phyloP scores from a whole-genome alignment of 2,888 invertebrate genomes.

The Balanococcus diminutus region DNA sequence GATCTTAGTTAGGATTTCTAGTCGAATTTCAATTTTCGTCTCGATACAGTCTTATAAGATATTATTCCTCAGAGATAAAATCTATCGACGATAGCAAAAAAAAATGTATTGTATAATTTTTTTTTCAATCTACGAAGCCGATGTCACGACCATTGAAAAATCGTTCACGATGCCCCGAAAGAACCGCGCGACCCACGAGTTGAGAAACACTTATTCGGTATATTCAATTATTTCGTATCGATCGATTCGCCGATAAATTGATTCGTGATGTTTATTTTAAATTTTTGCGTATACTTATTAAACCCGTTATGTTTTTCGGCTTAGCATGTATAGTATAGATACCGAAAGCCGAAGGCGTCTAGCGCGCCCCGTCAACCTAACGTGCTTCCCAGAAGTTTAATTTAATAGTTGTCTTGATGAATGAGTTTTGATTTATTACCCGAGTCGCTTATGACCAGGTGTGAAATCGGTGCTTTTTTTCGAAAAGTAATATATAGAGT shows the following conservation, averaged over 20 bases:
- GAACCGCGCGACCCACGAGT: slow-evolving; percentile 4
- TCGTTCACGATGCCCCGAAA: slow-evolving; percentile 37
- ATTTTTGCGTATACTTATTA: slow-evolving; percentile 3
- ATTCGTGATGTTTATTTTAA: slow-evolving; percentile 40
- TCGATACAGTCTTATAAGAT: no score
- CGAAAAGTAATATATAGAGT: neutral
- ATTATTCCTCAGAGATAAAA: neutral
- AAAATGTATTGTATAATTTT: slow-evolving; percentile 10
- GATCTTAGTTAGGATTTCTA: neutral
- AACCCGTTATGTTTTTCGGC: slow-evolving; percentile 16
- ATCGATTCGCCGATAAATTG: slow-evolving; percentile 34
- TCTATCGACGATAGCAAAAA: neutral
- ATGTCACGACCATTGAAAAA: slow-evolving; percentile 21
- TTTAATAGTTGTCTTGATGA: slow-evolving; percentile 40
- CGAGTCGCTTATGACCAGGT: neutral
- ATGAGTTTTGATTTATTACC: slow-evolving; percentile 36
- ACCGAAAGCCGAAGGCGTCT: neutral
- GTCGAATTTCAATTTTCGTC: neutral
- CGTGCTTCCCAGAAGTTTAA: slow-evolving; percentile 15
- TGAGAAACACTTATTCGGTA: slow-evolving; percentile 39
- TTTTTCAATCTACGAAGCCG: neutral
- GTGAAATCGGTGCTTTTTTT: neutral
- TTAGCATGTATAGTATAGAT: slow-evolving; percentile 2
- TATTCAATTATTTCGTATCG: slow-evolving; percentile 36
- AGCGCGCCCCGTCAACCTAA: neutral